Base-by-base conservation (phyloP, 2,888 invertebrate species). In the Panopea generosa region DNA sequence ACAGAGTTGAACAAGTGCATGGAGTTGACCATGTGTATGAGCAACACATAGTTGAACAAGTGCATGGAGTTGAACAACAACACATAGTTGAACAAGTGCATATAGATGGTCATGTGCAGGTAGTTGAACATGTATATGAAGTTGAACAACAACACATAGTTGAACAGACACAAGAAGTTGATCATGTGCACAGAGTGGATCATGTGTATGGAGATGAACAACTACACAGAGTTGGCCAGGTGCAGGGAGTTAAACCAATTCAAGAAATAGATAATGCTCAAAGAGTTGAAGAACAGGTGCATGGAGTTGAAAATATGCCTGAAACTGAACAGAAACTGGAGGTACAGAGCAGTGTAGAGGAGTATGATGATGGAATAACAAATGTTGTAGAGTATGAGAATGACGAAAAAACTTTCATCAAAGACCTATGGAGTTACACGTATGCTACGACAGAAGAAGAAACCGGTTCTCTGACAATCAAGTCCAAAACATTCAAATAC, bases 401-500 rank as follows among this genome's bases (percentile, higher is more conserved):
- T 55, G 70, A 66, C 61, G 76, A 76, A 38, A 49, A 53, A 9
- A 61, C 60, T n/a, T 76, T 76, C 33, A 76, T 70, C n/a, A 55
- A 77, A 38, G 61, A 71, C 38, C 71, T 72, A 27, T 29, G 71
- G 1, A 29, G 71, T 2, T 59, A 56, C 53, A 26, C 40, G 2
- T 27, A 59, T 16, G 16, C 1, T 40, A 33, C 16, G 2, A 29
- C 2, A 18, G 26, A 24, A 7, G 11, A 27, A 29, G 57, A 57
- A 24, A 24, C 29, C 24, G 33, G 50, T 26, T 20, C 20, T 4
- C 43, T 63, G 11, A 38, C 29, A 2, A 56, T 20, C 20, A 33
- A 40, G 0, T 18, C 16, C 2, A 2, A 29, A 11, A 38, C n/a
- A 26, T 24, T 50, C 3, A 27, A 45, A 50, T 67, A 52, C 16